Percentiles rank a stretch among this genome's conserved stretches.
phyloP scores from a whole-genome alignment of 2,888 invertebrate genomes.

The Eristalis pertinax region DNA sequence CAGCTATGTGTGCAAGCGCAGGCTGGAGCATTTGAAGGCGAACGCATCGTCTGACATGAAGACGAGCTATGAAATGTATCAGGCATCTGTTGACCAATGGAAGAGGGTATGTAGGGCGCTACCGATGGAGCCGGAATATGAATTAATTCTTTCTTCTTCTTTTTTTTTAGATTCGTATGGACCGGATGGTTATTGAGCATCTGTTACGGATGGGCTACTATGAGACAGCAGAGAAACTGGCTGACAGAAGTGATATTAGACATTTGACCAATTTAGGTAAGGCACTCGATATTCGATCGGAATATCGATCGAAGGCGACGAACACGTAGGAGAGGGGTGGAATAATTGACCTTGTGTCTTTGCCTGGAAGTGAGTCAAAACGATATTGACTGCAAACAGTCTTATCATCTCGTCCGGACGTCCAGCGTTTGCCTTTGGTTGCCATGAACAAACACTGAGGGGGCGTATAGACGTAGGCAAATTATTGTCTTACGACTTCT shows the following conservation, averaged over 20 bases:
- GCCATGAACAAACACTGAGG: neutral
- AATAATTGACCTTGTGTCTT: neutral
- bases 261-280: constrained; percentile 95
- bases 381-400: neutral
- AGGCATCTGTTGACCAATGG: constrained; percentile 80
- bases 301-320: neutral
- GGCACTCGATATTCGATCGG: constrained; percentile 53
- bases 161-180: constrained; percentile 85
- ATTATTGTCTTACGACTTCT: neutral
- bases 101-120: constrained; percentile 75
- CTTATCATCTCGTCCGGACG: neutral
- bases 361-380: neutral
- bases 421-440: neutral
- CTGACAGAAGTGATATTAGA: constrained; percentile 89
- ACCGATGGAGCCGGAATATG: neutral
- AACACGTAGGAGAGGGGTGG: neutral
- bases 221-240: constrained; percentile 93
- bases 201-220: constrained; percentile 97
- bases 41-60: constrained; percentile 77
- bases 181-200: constrained; percentile 98
- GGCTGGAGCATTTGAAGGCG: constrained; percentile 92
- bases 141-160: constrained; percentile 4
- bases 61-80: constrained; percentile 77
- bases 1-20: constrained; percentile 94
- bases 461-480: neutral